phyloP scores from a whole-genome alignment of 2,888 invertebrate species.

The Drosophila leonis region DNA sequence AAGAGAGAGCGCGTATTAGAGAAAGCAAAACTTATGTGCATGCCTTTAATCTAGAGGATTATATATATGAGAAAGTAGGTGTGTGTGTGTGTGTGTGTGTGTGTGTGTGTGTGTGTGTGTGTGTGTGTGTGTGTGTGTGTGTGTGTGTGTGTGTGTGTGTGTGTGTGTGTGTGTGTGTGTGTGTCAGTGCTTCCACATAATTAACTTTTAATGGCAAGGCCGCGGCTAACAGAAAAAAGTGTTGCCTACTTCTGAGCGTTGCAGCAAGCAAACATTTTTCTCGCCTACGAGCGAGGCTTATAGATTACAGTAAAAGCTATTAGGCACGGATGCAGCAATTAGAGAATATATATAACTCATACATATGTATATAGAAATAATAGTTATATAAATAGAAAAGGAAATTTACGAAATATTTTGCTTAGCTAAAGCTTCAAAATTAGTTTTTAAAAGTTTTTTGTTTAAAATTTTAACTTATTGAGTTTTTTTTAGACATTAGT shows the following conservation, averaged over 20 bases:
- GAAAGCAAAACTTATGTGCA: constrained; percentile 48
- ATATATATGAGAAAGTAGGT: constrained; percentile 5
- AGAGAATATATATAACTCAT: background rate
- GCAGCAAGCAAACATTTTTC: constrained; percentile 17
- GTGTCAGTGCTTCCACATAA: constrained; percentile 59
- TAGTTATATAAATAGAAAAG: background rate
- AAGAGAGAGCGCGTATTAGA: background rate
- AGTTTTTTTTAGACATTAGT: too few species aligned
- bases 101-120: constrained; percentile 8
- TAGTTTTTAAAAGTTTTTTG: background rate
- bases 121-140: background rate
- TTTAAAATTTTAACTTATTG: background rate
- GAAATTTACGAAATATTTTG: background rate
- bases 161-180: constrained; percentile 18
- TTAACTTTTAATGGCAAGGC: constrained; percentile 67
- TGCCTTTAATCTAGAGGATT: constrained; percentile 36
- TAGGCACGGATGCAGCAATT: background rate
- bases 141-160: constrained; percentile 18
- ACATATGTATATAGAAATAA: background rate
- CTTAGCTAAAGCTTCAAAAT: background rate
- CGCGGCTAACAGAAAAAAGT: constrained; percentile 32
- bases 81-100: background rate
- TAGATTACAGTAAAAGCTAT: background rate
- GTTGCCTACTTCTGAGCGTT: constrained; percentile 44
- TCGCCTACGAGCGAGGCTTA: constrained; percentile 18